phyloP scores from a whole-genome alignment of 2,888 invertebrate species.

The Willowsia nigromaculata region DNA sequence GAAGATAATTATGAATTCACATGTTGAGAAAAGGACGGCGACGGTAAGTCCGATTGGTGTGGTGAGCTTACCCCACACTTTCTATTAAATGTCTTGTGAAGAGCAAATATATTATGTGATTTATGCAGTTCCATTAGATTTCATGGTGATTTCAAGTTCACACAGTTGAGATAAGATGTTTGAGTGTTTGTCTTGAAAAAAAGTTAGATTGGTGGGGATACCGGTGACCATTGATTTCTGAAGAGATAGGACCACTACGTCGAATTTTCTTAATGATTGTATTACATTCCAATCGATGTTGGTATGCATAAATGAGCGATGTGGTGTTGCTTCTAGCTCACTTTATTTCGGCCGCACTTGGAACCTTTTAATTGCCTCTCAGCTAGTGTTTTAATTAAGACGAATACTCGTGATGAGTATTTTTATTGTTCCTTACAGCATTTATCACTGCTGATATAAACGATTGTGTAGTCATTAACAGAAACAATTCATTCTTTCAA shows the following conservation, averaged over 20 bases:
- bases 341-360: too few species aligned
- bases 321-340: too few species aligned
- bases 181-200: too few species aligned
- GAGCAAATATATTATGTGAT: background rate
- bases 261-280: background rate
- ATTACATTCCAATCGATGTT: too few species aligned
- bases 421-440: too few species aligned
- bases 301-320: too few species aligned
- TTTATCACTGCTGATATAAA: too few species aligned
- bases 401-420: too few species aligned
- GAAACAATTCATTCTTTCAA: too few species aligned
- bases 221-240: background rate
- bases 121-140: background rate
- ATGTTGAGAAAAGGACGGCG: background rate
- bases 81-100: background rate
- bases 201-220: background rate
- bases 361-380: too few species aligned
- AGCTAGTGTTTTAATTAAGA: too few species aligned
- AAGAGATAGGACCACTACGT: background rate
- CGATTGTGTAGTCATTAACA: too few species aligned
- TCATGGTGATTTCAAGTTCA: constrained; percentile 1
- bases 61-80: background rate
- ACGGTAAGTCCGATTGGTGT: background rate
- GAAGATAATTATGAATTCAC: background rate
- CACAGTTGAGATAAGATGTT: background rate